Base-by-base conservation (phyloP, 1,140 invertebrate genomes). In the Drosophila bocqueti region DNA sequence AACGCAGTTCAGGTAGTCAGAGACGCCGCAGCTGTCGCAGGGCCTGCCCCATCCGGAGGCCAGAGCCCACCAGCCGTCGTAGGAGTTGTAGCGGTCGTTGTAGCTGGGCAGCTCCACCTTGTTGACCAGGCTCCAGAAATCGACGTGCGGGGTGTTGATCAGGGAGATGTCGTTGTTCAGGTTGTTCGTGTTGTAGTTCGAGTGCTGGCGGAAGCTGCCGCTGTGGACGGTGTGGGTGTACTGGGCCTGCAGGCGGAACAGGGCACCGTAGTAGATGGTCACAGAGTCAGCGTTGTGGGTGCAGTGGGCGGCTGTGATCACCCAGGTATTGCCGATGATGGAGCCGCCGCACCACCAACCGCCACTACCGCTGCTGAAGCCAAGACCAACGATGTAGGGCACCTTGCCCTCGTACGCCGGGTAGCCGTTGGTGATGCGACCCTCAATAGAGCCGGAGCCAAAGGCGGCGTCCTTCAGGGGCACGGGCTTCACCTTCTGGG, bases 231-330 rank as follows among this genome's bases (percentile, higher is more conserved):
- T 72, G 50, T 81, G 69, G 15, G 79, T 76, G 52, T 13, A 71
- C 67, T 81, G 76, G 55, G 79, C 64, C n/a, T 60, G 72, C 57
- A 77, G 83, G 45, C 87, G 79, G 46, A 57, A 66, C 29, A 80
- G 83, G 58, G 87, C 84, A 9, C 86, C 86, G 36, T 71, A 83
- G 76, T 85, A 83, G 40, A 84, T 55, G 42, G 61, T 85, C 29
- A 72, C 68, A n/a, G 45, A 42, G 4, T 46, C 73, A 42, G 79
- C 52, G 42, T 26, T 34, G 15, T 60, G 50, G 31, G 47, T 61
- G 78, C 95, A 95, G 77, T 96, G 95, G 13, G 94, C 95, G 8
- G 95, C 94, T 8, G 94, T 94, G 18, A 95, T 71, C 3, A 95
- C 89, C 94, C 78, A 95, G 24, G 92, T 49, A 61, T 92, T 66